phyloP scores from a whole-genome alignment of 2,888 invertebrate genomes.

The Pristionchus exspectatus region DNA sequence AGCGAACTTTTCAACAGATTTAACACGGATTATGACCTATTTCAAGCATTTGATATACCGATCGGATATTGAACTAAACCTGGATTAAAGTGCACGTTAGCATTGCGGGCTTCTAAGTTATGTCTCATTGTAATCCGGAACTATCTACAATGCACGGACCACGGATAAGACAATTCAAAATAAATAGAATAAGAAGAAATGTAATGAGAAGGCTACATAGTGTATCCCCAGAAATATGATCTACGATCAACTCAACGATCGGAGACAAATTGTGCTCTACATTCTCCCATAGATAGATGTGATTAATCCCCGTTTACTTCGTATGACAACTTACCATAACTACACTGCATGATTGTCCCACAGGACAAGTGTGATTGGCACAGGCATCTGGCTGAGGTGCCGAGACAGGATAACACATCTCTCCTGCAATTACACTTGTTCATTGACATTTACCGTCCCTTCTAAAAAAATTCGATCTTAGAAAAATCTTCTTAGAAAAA shows the following conservation, averaged over 20 bases:
- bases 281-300: not conserved
- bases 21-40: not conserved
- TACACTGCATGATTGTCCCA: not conserved
- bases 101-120: not conserved
- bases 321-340: not conserved
- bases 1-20: not conserved
- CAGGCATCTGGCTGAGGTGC: not conserved
- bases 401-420: not conserved
- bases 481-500: not conserved
- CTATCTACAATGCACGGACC: not conserved
- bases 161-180: too few species aligned
- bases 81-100: not conserved
- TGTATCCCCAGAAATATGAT: too few species aligned
- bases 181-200: too few species aligned
- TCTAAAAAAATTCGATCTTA: too few species aligned
- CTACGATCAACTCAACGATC: too few species aligned
- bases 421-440: not conserved
- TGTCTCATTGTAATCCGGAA: not conserved
- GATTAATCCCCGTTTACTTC: not conserved
- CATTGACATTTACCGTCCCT: not conserved
- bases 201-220: too few species aligned
- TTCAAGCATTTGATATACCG: not conserved
- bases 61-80: not conserved
- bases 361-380: slow-evolving; percentile 13
- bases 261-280: too few species aligned